Percentiles rank a stretch among this genome's conserved stretches.
Evolutionary conservation across 2,797 vertebrate species (phyloP).

Genomic region (Sarcoramphus papa): DNA sequence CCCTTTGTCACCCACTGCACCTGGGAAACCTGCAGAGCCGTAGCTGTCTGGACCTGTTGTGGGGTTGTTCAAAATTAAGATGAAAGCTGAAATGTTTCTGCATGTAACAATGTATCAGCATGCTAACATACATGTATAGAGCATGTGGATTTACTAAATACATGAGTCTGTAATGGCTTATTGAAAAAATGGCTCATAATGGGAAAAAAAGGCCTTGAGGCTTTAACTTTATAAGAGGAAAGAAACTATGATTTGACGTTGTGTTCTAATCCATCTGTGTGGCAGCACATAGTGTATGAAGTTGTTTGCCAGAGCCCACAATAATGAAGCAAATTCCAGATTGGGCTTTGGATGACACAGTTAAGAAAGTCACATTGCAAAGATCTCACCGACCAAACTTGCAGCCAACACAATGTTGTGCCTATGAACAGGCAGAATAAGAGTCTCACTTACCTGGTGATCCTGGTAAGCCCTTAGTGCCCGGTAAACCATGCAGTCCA

Average conservation of each 20-base stretch:
- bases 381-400: neutral
- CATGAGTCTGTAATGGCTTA: neutral
- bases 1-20: conserved; percentile 81
- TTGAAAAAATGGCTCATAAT: neutral
- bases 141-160: neutral
- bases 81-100: neutral
- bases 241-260: neutral
- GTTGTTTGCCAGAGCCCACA: neutral
- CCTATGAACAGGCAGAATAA: neutral
- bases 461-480: conserved; percentile 85
- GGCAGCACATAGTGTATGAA: neutral
- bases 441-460: conserved; percentile 77
- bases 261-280: neutral
- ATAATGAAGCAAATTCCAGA: neutral
- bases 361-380: neutral
- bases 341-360: neutral
- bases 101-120: neutral
- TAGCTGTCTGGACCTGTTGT: conserved; percentile 77
- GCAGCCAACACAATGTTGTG: neutral
- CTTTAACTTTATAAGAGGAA: neutral
- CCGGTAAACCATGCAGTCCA: conserved; percentile 88
- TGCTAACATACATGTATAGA: accelerated
- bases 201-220: neutral
- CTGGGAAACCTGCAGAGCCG: conserved; percentile 81
- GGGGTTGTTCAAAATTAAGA: neutral